Evolutionary conservation across 2,888 invertebrate genomes (phyloP).

Genomic region (Pterostichus madidus): DNA sequence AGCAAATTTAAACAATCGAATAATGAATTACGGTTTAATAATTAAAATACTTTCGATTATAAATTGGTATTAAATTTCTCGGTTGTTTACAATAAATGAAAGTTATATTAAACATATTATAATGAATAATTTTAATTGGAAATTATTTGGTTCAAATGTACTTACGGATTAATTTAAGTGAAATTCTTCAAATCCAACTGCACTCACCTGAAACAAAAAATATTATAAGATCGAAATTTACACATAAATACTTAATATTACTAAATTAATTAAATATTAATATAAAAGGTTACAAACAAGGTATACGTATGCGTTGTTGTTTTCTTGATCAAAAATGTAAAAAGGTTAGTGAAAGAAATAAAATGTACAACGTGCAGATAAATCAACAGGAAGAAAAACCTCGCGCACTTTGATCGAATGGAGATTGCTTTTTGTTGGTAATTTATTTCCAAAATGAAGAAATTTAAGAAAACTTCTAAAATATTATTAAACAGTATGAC

Average conservation of each 20-base stretch:
- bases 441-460: too few species aligned
- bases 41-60: constrained; percentile 25
- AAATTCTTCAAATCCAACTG: background rate
- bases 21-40: constrained; percentile 4
- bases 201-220: constrained; percentile 35
- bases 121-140: background rate
- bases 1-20: background rate
- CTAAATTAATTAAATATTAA: background rate
- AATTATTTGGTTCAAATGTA: background rate
- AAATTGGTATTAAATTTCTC: background rate
- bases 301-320: too few species aligned
- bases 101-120: background rate
- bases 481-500: too few species aligned
- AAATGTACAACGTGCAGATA: too few species aligned
- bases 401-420: too few species aligned
- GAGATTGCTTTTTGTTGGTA: too few species aligned
- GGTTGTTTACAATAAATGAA: constrained; percentile 11
- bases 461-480: too few species aligned
- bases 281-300: too few species aligned
- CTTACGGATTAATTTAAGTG: constrained; percentile 5
- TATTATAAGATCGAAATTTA: background rate
- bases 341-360: too few species aligned
- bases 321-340: too few species aligned
- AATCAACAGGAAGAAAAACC: too few species aligned
- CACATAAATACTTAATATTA: background rate